Evolutionary conservation across 1,140 invertebrate genomes (phyloP), one percentile per base, ranked within the genome.

Genomic region (Zaprionus tsacasi): DNA sequence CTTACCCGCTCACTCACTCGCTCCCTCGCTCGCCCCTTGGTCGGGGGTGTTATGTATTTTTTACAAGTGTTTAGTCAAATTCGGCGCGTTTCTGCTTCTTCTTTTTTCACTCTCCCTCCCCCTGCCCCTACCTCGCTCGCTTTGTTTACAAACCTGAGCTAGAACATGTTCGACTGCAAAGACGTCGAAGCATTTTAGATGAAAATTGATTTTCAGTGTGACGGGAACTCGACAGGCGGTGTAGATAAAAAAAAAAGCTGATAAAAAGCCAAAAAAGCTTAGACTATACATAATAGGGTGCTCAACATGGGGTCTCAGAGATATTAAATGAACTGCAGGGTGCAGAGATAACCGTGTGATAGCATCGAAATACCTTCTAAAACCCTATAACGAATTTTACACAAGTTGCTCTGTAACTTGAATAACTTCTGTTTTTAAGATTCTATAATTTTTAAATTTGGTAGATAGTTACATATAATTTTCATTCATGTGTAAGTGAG

Each of bases 61-160:
- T 88, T 88, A 88, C 85, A 88, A 88, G 83, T 88, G 83, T 88
- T 88, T 88, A 88, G 83, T 88, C 83, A 88, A 88, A 88, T 88
- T 88, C 78, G 83, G 85, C 77, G 70, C 76, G 50, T 45, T 48
- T 7, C 52, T n/a, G 21, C 50, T 25, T 21, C 21, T 21, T 21
- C 50, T 33, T 17, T 17, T 17, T 6, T 30, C n/a, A n/a, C 50
- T 4, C 15, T 6, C 15, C 4, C n/a, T 7, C 7, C 12, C 38
- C 3, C 5, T n/a, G 7, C n/a, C 40, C 7, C n/a, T n/a, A 1
- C 5, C 38, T 5, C 6, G 13, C 13, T 64, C 73, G 77, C 72
- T 88, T 87, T 87, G 83, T 87, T 87, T 87, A 87, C 83, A 83
- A 87, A 88, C 67, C 76, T 80, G 80, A 75, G 68, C 80, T 70